Base-by-base conservation (phyloP, 2,797 vertebrate genomes). In the Aplochiton taeniatus region DNA sequence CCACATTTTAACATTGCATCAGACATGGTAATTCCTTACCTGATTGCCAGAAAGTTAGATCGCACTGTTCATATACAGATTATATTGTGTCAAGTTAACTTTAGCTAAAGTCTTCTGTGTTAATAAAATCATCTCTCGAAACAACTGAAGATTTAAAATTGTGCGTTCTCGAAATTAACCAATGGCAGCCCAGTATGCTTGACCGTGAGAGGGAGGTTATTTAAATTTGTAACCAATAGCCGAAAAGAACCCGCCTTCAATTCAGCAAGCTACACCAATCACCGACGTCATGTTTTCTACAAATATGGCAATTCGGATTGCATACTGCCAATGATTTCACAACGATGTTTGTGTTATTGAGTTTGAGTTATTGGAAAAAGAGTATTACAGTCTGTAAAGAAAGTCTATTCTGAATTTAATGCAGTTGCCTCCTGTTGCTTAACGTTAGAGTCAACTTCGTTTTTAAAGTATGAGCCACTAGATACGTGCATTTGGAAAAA, bases 221-320 rank as follows among this genome's bases (percentile, higher is more conserved):
- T 93, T 92, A 93, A 93, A 10, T 7, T 0, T 0, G 0, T 20
- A 73, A 0, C 92, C 88, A 90, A 91, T 90, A 51, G 64, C 1
- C 4, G 44, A 41, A 10, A 5, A 54, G 4, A 8, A n/a, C 19
- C 31, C 14, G 46, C 46, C 58, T 52, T 41, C 13, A 51, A 9
- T 8, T 16, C 19, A 9, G 19, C 20, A 13, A 56, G 5, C 20
- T 1, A 0, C 2, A 65, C 82, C 85, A 86, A 86, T 84, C 63
- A 9, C 11, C 52, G 52, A 20, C 20, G 52, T 11, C 17, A 41
- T 14, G 18, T 55, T 14, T 20, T 11, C 20, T 14, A 31, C 3
- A 55, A 14, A 51, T 13, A 17, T 17, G 8, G n/a, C 17, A 4
- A 14, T 51, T 14, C 17, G 49, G 9, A 17, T 17, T n/a, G 9